Evolutionary conservation across 2,888 invertebrate genomes (phyloP).

Genomic region (Cheilosia vernalis): DNA sequence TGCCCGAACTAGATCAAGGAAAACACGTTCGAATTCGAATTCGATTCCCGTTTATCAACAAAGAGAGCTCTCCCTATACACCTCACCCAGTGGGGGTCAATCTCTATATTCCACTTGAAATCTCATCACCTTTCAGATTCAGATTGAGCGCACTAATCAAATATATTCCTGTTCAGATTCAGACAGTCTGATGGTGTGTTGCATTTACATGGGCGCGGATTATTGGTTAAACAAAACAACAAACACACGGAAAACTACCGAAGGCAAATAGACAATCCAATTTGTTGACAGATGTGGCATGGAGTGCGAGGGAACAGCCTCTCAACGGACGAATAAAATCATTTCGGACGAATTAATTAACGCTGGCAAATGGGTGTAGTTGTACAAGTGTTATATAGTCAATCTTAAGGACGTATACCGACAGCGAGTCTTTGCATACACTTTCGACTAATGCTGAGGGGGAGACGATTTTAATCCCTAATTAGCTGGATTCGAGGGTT

Average conservation of each 20-base stretch:
- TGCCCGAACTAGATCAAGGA: background rate
- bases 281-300: conserved; percentile 37
- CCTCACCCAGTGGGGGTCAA: conserved; percentile 18
- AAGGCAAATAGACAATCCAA: conserved; percentile 52
- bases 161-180: conserved; percentile 13
- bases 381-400: conserved; percentile 2
- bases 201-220: conserved; percentile 1
- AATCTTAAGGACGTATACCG: conserved; percentile 1
- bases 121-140: conserved; percentile 18
- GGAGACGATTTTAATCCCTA: conserved; percentile 12
- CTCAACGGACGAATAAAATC: conserved; percentile 43
- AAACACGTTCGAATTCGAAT: conserved; percentile 27
- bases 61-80: background rate
- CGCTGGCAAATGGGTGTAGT: conserved; percentile 15
- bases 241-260: background rate
- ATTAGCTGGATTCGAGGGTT: conserved; percentile 4
- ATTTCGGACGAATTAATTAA: conserved; percentile 54
- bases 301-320: background rate
- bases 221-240: conserved; percentile 51
- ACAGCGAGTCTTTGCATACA: background rate
- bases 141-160: conserved; percentile 29
- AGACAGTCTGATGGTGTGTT: conserved; percentile 24
- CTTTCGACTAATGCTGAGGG: conserved; percentile 5
- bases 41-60: conserved; percentile 31
- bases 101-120: conserved; percentile 58